Conservation (phyloP, 2,797 vertebrate genomes). For the Gymnothorax javanicus region DNA sequence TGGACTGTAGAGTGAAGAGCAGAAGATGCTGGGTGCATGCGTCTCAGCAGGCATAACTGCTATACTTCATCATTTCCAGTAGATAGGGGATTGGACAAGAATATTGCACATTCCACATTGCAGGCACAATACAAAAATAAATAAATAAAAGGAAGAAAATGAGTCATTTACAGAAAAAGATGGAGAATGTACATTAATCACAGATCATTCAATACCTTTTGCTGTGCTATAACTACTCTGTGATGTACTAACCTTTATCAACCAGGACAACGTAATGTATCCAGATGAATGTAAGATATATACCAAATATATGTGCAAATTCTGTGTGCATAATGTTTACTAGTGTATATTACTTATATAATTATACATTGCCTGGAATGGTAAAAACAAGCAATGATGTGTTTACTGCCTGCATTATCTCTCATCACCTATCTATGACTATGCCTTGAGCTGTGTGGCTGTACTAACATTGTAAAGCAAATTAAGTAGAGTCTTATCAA, state of each 20-base stretch:
- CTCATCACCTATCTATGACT: neutral
- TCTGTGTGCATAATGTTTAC: neutral
- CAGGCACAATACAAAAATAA: neutral
- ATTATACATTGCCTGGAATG: neutral
- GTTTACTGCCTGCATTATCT: neutral
- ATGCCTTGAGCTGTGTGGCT: neutral
- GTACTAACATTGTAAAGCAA: neutral
- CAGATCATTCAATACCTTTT: neutral
- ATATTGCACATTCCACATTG: neutral
- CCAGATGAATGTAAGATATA: neutral
- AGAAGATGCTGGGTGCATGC: neutral
- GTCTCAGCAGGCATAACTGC: neutral
- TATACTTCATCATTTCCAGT: neutral
- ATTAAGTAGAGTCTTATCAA: neutral
- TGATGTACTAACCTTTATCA: neutral
- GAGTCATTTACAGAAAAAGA: neutral
- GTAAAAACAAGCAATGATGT: neutral
- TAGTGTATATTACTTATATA: neutral
- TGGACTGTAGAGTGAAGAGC: neutral
- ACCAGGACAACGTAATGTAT: neutral
- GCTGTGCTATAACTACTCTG: neutral
- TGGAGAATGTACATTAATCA: neutral
- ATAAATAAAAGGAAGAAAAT: neutral
- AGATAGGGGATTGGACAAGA: neutral
- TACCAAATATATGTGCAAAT: neutral